Evolutionary conservation across 2,113 vertebrate species (phyloP).

Genomic region (Sigmodon hispidus): DNA sequence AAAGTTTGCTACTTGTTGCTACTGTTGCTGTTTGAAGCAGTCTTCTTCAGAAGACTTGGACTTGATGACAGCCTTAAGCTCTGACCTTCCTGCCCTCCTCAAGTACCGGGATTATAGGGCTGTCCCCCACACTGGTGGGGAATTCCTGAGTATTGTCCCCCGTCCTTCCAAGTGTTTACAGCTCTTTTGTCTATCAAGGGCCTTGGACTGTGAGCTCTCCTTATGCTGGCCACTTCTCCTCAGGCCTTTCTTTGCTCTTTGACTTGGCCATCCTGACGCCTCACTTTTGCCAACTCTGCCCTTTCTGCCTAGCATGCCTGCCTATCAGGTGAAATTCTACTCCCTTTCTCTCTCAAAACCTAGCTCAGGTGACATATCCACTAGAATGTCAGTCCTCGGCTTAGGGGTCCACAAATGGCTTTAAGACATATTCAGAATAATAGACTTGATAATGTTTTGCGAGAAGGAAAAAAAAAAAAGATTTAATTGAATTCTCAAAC

Average conservation of each 20-base stretch:
- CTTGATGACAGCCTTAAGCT: neutral
- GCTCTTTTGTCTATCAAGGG: neutral
- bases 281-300: neutral
- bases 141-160: neutral
- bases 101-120: neutral
- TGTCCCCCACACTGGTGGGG: too few species aligned
- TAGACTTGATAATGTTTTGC: neutral
- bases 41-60: neutral
- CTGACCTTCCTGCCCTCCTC: neutral
- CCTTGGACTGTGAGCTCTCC: neutral
- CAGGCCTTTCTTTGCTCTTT: neutral
- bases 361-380: conserved; percentile 35
- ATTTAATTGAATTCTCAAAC: neutral
- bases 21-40: neutral
- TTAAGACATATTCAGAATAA: neutral
- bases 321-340: neutral
- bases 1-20: neutral
- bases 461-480: neutral
- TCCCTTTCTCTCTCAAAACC: neutral
- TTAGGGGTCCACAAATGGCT: neutral
- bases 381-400: neutral
- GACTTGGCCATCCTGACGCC: neutral
- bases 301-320: conserved; percentile 23
- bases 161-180: neutral
- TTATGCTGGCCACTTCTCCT: neutral